A percentile compares a stretch with the other conserved stretches of the same genome.
Conservation (phyloP, 2,113 vertebrate species). For the Marmota flaviventris region DNA sequence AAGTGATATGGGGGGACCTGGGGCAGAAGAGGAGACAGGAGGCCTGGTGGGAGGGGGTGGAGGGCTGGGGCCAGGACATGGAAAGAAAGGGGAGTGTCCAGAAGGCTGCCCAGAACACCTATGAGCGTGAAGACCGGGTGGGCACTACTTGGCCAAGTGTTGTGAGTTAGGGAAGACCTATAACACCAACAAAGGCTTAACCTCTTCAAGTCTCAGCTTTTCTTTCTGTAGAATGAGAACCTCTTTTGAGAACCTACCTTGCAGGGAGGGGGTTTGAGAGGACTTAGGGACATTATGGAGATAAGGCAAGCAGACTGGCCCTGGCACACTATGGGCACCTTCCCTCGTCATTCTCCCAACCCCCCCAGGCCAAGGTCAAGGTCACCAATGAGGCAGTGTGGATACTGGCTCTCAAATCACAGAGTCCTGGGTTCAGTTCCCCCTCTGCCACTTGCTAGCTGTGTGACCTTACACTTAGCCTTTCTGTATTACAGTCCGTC, state of each 20-base stretch:
- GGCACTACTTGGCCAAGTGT: not conserved
- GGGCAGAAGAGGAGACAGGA: slow-evolving; percentile 58
- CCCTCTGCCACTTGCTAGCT: not conserved
- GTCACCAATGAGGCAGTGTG: not conserved
- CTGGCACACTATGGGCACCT: not conserved
- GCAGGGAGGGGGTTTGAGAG: not conserved
- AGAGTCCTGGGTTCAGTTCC: not conserved
- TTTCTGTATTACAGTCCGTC: not conserved
- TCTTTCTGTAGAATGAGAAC: not conserved
- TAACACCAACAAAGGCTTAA: not conserved
- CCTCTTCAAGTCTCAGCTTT: not conserved
- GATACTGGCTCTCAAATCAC: not conserved
- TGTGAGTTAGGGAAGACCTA: not conserved
- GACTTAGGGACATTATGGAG: not conserved
- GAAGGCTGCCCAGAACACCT: not conserved
- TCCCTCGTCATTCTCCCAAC: too few species aligned
- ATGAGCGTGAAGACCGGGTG: not conserved
- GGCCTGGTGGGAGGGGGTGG: not conserved
- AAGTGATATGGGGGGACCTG: too few species aligned
- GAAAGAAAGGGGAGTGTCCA: not conserved
- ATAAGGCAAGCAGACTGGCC: too few species aligned
- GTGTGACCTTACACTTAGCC: not conserved
- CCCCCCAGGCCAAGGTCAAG: too few species aligned
- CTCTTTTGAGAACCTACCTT: not conserved
- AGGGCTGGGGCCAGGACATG: not conserved